Conservation (phyloP, 2,797 vertebrate species). For the Pogonophryne albipinna region DNA sequence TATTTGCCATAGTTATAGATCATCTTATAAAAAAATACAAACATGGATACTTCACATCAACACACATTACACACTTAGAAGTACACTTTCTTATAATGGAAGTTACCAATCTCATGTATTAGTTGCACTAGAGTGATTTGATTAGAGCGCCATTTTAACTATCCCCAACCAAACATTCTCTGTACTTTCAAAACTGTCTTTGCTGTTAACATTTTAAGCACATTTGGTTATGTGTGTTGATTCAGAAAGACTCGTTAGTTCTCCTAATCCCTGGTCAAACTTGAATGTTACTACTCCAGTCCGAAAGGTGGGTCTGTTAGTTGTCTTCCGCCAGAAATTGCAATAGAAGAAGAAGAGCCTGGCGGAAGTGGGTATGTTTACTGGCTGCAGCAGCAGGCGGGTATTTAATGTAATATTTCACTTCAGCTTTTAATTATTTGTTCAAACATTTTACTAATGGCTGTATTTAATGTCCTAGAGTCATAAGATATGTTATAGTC, state of each 20-base stretch:
- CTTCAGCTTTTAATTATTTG: rapidly evolving
- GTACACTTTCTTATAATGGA: too few species aligned
- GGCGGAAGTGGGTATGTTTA: slow-evolving; percentile 54
- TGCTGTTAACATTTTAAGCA: neutral
- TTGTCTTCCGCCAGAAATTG: rapidly evolving
- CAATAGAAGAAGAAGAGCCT: neutral
- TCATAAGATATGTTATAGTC: too few species aligned
- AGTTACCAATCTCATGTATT: too few species aligned
- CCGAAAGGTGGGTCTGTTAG: slow-evolving; percentile 1
- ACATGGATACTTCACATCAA: too few species aligned
- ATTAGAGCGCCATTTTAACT: neutral
- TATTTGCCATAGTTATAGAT: too few species aligned
- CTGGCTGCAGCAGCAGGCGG: neutral
- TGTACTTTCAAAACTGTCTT: too few species aligned
- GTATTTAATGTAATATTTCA: neutral
- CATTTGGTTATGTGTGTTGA: neutral
- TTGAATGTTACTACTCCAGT: slow-evolving; percentile 1
- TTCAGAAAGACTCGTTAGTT: neutral
- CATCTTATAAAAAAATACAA: too few species aligned
- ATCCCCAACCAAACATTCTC: too few species aligned
- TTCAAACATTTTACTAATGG: rapidly evolving
- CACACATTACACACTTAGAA: too few species aligned
- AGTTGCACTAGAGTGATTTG: too few species aligned
- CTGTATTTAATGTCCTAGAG: rapidly evolving
- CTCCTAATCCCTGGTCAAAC: neutral